Conservation (phyloP, 1,140 invertebrate genomes). For the Drosophila lowei region DNA sequence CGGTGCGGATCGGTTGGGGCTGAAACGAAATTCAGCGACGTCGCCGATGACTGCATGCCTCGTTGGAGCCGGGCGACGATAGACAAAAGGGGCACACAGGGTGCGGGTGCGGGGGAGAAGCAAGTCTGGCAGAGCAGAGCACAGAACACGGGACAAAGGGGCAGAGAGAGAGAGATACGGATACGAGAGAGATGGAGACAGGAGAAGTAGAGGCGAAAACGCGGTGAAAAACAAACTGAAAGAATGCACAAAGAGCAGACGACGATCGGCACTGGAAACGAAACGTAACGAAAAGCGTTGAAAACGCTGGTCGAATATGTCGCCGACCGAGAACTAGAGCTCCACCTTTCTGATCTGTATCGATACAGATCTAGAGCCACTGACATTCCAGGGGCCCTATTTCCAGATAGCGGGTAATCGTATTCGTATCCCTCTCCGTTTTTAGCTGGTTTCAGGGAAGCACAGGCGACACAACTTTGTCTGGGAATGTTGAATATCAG, state of each 20-base stretch:
- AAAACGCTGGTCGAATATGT: constrained; percentile 50
- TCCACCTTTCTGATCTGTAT: background rate
- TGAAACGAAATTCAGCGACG: constrained; percentile 57
- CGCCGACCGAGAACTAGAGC: constrained; percentile 8
- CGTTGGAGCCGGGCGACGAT: constrained; percentile 50
- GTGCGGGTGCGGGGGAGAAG: constrained; percentile 25
- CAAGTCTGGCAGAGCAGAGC: constrained; percentile 28
- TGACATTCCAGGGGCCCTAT: too few relatives aligned
- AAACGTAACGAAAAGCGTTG: constrained; percentile 42
- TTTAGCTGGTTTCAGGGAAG: too few relatives aligned
- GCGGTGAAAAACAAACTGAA: constrained; percentile 65
- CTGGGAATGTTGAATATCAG: too few relatives aligned
- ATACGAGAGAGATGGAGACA: constrained; percentile 8
- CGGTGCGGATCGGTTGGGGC: constrained; percentile 35
- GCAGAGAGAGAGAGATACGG: background rate
- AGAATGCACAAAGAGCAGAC: constrained; percentile 76
- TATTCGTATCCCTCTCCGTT: too few relatives aligned
- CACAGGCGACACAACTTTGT: too few relatives aligned
- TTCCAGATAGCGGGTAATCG: too few relatives aligned
- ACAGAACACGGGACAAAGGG: constrained; percentile 30
- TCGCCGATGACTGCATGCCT: constrained; percentile 74
- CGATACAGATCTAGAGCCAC: too few relatives aligned
- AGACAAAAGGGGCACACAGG: constrained; percentile 28
- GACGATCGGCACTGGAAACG: constrained; percentile 54
- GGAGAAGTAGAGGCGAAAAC: too few relatives aligned